These are phyloP conservation scores for Montipora sp. DNA, from an alignment of 64 coral and sea anemone genomes.

Conservation along the genomic window DNA sequence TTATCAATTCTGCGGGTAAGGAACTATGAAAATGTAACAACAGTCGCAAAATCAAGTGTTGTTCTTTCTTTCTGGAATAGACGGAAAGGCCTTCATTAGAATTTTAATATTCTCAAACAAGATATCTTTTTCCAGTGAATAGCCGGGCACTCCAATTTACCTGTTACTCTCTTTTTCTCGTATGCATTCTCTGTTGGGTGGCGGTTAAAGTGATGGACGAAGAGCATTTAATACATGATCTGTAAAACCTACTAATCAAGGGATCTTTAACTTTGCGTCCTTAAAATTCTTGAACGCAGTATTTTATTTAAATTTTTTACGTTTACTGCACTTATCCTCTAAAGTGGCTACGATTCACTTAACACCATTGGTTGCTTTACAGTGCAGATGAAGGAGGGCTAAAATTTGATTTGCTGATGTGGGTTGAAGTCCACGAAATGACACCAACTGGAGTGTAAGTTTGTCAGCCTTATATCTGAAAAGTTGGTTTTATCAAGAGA, in stretches of 20 bases:
- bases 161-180: too few species aligned
- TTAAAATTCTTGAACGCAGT: background rate
- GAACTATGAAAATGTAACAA: background rate
- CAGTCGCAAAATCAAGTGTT: too few species aligned
- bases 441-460: conserved; percentile 96
- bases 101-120: too few species aligned
- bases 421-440: conserved; percentile 90
- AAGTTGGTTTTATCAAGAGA: too few species aligned
- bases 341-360: too few species aligned
- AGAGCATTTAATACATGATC: background rate
- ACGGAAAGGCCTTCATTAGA: too few species aligned
- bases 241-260: background rate
- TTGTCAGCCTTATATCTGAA: background rate
- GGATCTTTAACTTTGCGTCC: background rate
- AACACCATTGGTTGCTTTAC: background rate
- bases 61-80: too few species aligned
- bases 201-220: too few species aligned
- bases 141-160: background rate
- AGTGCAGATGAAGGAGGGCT: conserved; percentile 70
- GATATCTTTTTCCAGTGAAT: background rate
- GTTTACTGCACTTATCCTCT: too few species aligned
- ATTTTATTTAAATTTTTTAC: background rate
- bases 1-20: conserved; percentile 27
- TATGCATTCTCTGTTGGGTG: too few species aligned
- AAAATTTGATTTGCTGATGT: conserved; percentile 86